Evolutionary conservation across 2,888 invertebrate species (phyloP).

Genomic region (Fragum sueziense): DNA sequence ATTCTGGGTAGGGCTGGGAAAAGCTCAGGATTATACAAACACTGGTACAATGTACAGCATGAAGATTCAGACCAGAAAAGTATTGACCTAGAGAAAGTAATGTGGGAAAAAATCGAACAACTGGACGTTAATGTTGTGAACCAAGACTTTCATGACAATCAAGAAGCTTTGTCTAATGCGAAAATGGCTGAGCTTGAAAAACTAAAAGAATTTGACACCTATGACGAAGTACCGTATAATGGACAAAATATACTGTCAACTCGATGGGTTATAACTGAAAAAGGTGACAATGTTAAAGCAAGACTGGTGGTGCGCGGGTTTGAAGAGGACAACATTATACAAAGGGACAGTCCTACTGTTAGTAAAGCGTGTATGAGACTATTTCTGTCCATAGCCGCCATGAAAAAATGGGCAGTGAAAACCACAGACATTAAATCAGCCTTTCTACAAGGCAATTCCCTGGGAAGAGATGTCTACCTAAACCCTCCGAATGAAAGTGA

Average conservation of each 20-base stretch:
- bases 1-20: too few species aligned
- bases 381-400: conserved; percentile 27
- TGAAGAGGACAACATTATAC: conserved; percentile 31
- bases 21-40: too few species aligned
- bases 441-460: conserved; percentile 37
- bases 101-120: too few species aligned
- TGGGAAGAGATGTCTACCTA: conserved; percentile 22
- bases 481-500: conserved; percentile 28
- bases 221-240: conserved; percentile 22
- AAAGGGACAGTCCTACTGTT: conserved; percentile 40
- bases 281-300: conserved; percentile 20
- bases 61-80: too few species aligned
- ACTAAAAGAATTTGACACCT: conserved; percentile 34
- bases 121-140: too few species aligned
- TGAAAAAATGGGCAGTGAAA: conserved; percentile 9
- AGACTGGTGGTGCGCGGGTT: conserved; percentile 45
- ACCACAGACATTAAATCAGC: conserved; percentile 46
- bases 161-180: too few species aligned
- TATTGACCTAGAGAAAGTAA: too few species aligned
- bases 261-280: conserved; percentile 42
- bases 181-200: conserved; percentile 39
- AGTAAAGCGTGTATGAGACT: conserved; percentile 36
- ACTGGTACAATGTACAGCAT: too few species aligned
- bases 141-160: too few species aligned
- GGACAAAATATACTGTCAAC: conserved; percentile 47